Evolutionary conservation across 2,888 invertebrate species (phyloP).

Genomic region (Sinodicranocentrus sp.): DNA sequence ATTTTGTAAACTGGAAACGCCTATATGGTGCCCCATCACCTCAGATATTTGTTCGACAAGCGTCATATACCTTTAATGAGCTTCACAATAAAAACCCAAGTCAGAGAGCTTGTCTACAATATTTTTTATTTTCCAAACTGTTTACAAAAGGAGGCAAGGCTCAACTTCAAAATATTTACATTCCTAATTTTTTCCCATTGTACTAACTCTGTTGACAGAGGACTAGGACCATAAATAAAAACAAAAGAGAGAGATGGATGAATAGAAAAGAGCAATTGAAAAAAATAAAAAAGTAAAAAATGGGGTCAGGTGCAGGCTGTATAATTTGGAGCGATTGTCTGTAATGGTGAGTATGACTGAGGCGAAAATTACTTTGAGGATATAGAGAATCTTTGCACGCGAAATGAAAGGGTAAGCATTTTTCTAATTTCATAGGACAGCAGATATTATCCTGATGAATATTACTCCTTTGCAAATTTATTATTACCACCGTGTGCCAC

Average conservation of each 20-base stretch:
- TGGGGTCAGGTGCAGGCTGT: constrained; percentile 40
- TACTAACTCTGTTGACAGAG: background rate
- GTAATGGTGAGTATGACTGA: background rate
- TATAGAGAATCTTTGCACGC: background rate
- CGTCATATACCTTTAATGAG: background rate
- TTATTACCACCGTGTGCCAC: constrained; percentile 16
- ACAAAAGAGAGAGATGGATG: constrained; percentile 13
- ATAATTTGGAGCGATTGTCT: background rate
- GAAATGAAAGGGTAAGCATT: no score
- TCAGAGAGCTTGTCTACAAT: background rate
- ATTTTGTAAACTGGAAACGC: background rate
- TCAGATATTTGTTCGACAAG: background rate
- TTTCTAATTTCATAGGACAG: no score
- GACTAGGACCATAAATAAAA: background rate
- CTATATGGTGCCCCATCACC: background rate
- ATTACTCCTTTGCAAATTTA: constrained; percentile 1
- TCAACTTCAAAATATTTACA: constrained; percentile 37
- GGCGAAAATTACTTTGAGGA: background rate
- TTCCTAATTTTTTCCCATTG: constrained; percentile 5
- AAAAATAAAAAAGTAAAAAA: constrained; percentile 19
- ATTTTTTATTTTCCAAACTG: background rate
- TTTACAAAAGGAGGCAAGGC: constrained; percentile 33
- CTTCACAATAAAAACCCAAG: background rate
- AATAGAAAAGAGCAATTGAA: no score
- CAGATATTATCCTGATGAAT: no score